Conservation (phyloP, 2,113 vertebrate genomes). For the Collichthys lucidus region DNA sequence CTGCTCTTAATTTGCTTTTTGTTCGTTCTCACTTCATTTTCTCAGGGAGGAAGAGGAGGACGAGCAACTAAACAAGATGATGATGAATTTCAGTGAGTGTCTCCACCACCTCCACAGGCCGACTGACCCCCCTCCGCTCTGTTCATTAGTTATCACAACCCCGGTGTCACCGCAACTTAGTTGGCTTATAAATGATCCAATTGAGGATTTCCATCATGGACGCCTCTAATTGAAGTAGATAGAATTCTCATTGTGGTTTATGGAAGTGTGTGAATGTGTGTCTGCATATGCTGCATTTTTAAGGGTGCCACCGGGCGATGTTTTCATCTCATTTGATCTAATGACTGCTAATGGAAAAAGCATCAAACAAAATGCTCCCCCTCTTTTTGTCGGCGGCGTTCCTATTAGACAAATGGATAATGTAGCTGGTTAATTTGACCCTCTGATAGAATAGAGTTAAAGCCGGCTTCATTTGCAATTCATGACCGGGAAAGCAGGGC, state of each 20-base stretch:
- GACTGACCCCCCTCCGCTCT: background rate
- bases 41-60: conserved; percentile 95
- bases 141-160: conserved; percentile 59
- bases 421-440: conserved; percentile 75
- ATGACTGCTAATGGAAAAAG: conserved; percentile 81
- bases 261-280: conserved; percentile 17
- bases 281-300: conserved; percentile 38
- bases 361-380: conserved; percentile 69
- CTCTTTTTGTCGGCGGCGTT: conserved; percentile 48
- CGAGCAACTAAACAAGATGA: conserved; percentile 90
- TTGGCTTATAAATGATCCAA: conserved; percentile 55
- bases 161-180: conserved; percentile 34
- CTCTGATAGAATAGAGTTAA: conserved; percentile 64
- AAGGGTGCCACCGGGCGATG: conserved; percentile 46
- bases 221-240: conserved; percentile 64
- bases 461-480: conserved; percentile 80
- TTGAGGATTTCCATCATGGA: conserved; percentile 56
- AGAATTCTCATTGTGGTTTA: conserved; percentile 44
- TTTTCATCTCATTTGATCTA: conserved; percentile 77
- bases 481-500: conserved; percentile 71
- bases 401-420: conserved; percentile 77
- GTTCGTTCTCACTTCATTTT: conserved; percentile 21
- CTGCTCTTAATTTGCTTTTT: conserved; percentile 11
- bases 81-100: conserved; percentile 88
- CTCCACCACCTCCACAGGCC: conserved; percentile 39